Base-by-base conservation (phyloP, 2,797 vertebrate genomes). In the Sphaeramia orbicularis region DNA sequence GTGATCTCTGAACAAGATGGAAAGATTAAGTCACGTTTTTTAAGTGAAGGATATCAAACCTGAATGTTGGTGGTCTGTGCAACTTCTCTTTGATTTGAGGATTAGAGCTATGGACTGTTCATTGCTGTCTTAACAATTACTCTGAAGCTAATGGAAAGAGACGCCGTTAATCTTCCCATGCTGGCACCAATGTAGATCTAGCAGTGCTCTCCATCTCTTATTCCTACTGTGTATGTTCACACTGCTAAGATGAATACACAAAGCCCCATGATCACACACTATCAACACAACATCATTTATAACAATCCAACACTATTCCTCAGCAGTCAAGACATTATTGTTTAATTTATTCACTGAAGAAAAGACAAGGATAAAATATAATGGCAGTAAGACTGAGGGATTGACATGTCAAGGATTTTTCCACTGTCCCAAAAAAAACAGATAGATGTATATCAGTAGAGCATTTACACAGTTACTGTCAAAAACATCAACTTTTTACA, bases 111-210 rank as follows among this genome's bases (percentile, higher is more conserved):
- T 18, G 62, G 73, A 82, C 74, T 68, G 57, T 52, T 86, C 81
- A 66, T 68, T 13, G 81, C 83, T 78, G 86, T 89, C 85, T 83
- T 45, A 63, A 80, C 75, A 87, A 91, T 90, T 87, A 88, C 81
- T 72, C 54, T 81, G 85, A 89, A 76, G 79, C 80, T 90, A 88
- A 91, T 88, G 65, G 83, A 84, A 85, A 81, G 24, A 3, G 87
- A 88, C 42, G 61, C 65, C 9, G 66, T 76, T 87, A 86, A 90
- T 89, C 86, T 87, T 86, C 74, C 52, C 71, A 76, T 10, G 86
- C 83, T 86, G 65, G 38, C 74, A 41, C 76, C 85, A 50, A 78
- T 88, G 87, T 83, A 65, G 73, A 69, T 87, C 78, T 66, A 36
- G 63, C 58, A 1, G 9, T 5, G 53, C 64, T 49, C 58, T 27